Conservation (phyloP, 2,888 invertebrate genomes). For the Capitulum mitella region DNA sequence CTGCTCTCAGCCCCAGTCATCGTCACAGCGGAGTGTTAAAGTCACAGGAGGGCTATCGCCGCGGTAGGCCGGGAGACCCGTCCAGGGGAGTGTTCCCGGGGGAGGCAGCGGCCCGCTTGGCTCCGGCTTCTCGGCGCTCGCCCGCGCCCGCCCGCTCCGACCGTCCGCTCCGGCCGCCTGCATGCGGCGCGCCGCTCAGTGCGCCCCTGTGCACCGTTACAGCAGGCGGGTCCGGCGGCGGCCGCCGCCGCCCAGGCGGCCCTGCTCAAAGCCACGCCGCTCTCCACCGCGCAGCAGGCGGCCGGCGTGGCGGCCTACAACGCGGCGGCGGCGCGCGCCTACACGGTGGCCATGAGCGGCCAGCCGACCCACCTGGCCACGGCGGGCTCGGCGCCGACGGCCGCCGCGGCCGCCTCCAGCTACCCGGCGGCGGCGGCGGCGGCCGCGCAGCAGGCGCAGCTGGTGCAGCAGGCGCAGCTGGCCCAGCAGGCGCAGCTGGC, state of each 20-base stretch:
- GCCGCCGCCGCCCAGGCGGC: background rate
- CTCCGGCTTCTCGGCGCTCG: too few species aligned
- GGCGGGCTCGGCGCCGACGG: constrained; percentile 38
- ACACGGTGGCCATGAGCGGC: constrained; percentile 3
- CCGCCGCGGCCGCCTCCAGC: constrained; percentile 40
- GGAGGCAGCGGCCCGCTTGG: too few species aligned
- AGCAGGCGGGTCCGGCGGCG: background rate
- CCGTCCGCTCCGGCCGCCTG: too few species aligned
- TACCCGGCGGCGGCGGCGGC: constrained; percentile 36
- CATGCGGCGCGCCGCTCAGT: background rate
- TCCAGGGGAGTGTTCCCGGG: too few species aligned
- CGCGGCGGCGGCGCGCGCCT: constrained; percentile 3
- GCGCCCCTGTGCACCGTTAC: background rate
- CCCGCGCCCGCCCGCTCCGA: too few species aligned
- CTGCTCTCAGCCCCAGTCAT: too few species aligned
- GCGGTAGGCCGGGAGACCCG: too few species aligned
- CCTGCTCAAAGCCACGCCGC: background rate
- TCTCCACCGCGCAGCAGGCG: constrained; percentile 1
- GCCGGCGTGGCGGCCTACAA: background rate
- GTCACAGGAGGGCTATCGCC: too few species aligned
- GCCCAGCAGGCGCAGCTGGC: constrained; percentile 45
- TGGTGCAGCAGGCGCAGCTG: constrained; percentile 46
- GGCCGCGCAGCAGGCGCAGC: constrained; percentile 26
- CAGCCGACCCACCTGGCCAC: constrained; percentile 13
- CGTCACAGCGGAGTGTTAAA: too few species aligned